These are phyloP conservation scores for Peromyscus californicus DNA, from an alignment of 2,113 vertebrate genomes.

Conservation along the genomic window DNA sequence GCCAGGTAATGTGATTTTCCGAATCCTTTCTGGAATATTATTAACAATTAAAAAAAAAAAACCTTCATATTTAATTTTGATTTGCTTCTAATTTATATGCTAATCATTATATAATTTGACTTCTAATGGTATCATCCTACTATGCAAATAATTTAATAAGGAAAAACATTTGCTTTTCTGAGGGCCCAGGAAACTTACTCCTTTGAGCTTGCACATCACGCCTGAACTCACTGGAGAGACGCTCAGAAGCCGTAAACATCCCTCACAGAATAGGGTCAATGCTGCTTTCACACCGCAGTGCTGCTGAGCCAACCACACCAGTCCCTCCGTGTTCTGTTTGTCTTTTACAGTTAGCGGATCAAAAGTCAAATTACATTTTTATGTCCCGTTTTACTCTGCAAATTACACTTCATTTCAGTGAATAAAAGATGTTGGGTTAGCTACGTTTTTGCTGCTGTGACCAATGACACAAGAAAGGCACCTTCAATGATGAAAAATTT, in stretches of 20 bases:
- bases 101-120: not conserved
- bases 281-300: not conserved
- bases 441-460: not conserved
- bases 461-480: not conserved
- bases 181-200: not conserved
- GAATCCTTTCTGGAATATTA: not conserved
- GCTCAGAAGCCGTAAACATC: not conserved
- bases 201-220: not conserved
- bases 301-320: not conserved
- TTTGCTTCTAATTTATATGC: not conserved
- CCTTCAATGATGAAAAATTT: not conserved
- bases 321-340: not conserved
- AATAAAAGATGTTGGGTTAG: not conserved
- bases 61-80: not conserved
- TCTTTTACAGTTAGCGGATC: not conserved
- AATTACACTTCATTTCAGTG: not conserved
- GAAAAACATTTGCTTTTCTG: not conserved
- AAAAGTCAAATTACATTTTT: slow-evolving; percentile 25
- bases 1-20: slow-evolving; percentile 90
- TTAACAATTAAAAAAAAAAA: not conserved
- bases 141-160: not conserved
- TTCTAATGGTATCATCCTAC: not conserved
- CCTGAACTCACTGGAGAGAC: not conserved
- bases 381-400: not conserved
- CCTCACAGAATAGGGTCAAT: not conserved